These are phyloP conservation scores for Myiopsitta monachus DNA, from an alignment of 2,113 vertebrate species.

Conservation along the genomic window DNA sequence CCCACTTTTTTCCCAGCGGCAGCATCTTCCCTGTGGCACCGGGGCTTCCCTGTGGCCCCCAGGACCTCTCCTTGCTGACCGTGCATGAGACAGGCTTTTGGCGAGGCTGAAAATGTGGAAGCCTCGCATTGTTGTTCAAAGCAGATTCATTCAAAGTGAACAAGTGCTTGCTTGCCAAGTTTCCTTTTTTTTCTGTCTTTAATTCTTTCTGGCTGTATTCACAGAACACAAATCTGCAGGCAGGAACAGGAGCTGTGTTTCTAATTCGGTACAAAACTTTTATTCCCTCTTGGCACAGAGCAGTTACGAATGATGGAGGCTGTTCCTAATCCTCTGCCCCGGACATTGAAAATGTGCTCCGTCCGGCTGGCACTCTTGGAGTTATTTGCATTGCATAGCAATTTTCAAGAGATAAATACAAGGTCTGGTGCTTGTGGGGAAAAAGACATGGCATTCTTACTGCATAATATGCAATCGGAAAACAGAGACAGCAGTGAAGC, in stretches of 20 bases:
- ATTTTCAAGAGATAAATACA: constrained; percentile 20
- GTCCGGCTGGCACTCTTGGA: neutral
- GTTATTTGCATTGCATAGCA: constrained; percentile 35
- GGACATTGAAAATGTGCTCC: neutral
- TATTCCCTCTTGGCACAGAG: neutral
- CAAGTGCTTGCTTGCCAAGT: neutral
- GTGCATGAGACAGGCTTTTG: rapidly evolving
- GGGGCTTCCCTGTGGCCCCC: neutral
- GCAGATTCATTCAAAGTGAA: neutral
- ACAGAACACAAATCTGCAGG: constrained; percentile 1
- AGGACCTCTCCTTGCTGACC: neutral
- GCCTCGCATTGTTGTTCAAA: neutral
- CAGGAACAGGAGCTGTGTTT: constrained; percentile 6
- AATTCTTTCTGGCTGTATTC: constrained; percentile 5
- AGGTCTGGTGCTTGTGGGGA: constrained; percentile 6
- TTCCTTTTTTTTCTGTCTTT: neutral
- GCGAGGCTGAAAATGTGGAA: neutral
- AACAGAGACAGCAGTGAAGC: neutral
- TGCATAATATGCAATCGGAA: neutral
- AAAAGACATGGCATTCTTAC: constrained; percentile 29
- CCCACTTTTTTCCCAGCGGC: neutral
- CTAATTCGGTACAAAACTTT: constrained; percentile 23
- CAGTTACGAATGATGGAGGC: neutral
- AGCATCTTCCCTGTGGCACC: rapidly evolving
- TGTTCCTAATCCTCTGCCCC: constrained; percentile 41